Percentiles rank a stretch among this genome's conserved stretches.
Evolutionary conservation across 2,888 invertebrate genomes (phyloP).

Genomic region (Andrena chrysosceles): DNA sequence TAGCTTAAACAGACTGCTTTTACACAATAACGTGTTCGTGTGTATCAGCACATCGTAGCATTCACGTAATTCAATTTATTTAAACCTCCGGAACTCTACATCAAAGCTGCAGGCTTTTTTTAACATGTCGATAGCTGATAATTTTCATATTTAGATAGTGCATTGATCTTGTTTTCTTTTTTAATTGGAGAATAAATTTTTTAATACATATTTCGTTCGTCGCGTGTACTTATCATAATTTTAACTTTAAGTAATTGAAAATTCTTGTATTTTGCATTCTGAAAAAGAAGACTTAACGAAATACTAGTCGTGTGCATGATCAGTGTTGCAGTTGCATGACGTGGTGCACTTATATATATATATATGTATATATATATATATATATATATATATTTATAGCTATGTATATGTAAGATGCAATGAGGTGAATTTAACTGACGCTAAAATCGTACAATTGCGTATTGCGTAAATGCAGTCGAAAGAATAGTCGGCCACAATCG

Average conservation of each 20-base stretch:
- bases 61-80: conserved; percentile 51
- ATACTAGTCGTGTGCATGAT: conserved; percentile 64
- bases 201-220: conserved; percentile 27
- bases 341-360: conserved; percentile 58
- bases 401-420: conserved; percentile 57
- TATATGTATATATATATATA: no score
- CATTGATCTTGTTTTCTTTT: conserved; percentile 13
- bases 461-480: conserved; percentile 73
- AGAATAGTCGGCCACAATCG: conserved; percentile 28
- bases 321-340: conserved; percentile 59
- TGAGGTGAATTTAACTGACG: conserved; percentile 16
- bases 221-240: conserved; percentile 42
- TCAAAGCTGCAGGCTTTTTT: conserved; percentile 41
- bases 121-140: conserved; percentile 39
- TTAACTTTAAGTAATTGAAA: conserved; percentile 28
- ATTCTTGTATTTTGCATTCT: conserved; percentile 44
- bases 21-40: conserved; percentile 73
- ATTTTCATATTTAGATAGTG: conserved; percentile 26
- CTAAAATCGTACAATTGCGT: conserved; percentile 43
- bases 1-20: conserved; percentile 76
- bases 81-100: conserved; percentile 32
- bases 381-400: conserved; percentile 36
- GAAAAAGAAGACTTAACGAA: conserved; percentile 22
- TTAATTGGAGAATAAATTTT: conserved; percentile 18
- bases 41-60: conserved; percentile 51